Conservation (phyloP, 2,888 invertebrate species). For the Microctonus aethiopoides region DNA sequence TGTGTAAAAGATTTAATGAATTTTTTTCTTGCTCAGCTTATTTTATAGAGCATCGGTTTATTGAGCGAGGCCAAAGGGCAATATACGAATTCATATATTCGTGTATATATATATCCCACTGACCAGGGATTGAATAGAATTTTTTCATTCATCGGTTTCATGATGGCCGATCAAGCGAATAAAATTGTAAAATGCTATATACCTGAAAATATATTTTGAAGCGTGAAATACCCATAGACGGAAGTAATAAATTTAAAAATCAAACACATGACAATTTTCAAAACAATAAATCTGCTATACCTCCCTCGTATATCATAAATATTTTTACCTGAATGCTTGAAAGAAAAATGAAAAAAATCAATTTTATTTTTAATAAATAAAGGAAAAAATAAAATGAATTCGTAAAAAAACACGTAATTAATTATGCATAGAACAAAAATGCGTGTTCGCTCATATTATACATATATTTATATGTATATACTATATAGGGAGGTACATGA, state of each 20-base stretch:
- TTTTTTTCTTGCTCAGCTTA: neutral
- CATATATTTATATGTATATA: too few relatives aligned
- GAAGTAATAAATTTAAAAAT: conserved; percentile 7
- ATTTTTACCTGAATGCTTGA: too few relatives aligned
- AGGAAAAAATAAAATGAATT: too few relatives aligned
- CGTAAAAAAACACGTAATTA: too few relatives aligned
- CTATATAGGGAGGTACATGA: conserved; percentile 26
- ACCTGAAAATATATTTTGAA: neutral
- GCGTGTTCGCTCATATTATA: neutral
- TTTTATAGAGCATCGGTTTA: conserved; percentile 10
- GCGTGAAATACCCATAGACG: conserved; percentile 24
- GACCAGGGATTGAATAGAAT: neutral
- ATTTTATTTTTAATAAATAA: too few relatives aligned
- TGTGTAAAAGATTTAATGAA: neutral
- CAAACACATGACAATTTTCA: neutral
- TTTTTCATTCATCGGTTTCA: conserved; percentile 31
- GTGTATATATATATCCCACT: conserved; percentile 10
- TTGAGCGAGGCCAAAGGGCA: conserved; percentile 17
- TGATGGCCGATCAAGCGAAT: conserved; percentile 25
- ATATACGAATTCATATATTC: neutral
- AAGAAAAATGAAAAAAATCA: too few relatives aligned
- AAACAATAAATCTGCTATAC: neutral
- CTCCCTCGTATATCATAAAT: neutral
- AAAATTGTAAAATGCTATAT: conserved; percentile 12
- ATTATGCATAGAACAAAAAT: neutral